phyloP scores from a whole-genome alignment of 2,113 vertebrate species.

The Plecturocebus donacophilus region DNA sequence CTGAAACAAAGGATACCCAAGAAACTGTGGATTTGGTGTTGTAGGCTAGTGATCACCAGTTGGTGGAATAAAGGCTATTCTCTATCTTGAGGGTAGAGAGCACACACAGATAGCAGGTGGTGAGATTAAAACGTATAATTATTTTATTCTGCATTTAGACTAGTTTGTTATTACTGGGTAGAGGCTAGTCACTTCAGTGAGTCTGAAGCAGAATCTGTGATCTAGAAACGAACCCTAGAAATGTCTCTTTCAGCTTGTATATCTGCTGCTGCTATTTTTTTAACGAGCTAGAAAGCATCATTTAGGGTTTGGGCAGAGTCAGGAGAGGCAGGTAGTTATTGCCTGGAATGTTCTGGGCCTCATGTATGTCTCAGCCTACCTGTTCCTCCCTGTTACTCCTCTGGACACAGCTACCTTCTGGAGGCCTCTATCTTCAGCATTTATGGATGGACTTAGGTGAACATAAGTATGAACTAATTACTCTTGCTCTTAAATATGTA shows the following conservation, averaged over 20 bases:
- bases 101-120: neutral
- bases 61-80: neutral
- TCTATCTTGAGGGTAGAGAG: neutral
- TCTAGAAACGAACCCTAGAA: neutral
- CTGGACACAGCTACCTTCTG: neutral
- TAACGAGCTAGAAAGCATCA: neutral
- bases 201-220: neutral
- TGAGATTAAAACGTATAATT: neutral
- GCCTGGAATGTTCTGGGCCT: neutral
- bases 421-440: neutral
- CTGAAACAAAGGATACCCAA: neutral
- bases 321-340: neutral
- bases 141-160: neutral
- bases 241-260: neutral
- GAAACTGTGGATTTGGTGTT: neutral
- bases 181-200: neutral
- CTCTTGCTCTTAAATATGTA: neutral
- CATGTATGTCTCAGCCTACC: neutral
- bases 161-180: neutral
- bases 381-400: neutral
- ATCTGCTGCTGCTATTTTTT: neutral
- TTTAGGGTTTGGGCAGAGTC: neutral
- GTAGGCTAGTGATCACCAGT: neutral
- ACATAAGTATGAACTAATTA: neutral
- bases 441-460: neutral